Conservation (phyloP, 2,797 vertebrate genomes). For the Esox lucius region DNA sequence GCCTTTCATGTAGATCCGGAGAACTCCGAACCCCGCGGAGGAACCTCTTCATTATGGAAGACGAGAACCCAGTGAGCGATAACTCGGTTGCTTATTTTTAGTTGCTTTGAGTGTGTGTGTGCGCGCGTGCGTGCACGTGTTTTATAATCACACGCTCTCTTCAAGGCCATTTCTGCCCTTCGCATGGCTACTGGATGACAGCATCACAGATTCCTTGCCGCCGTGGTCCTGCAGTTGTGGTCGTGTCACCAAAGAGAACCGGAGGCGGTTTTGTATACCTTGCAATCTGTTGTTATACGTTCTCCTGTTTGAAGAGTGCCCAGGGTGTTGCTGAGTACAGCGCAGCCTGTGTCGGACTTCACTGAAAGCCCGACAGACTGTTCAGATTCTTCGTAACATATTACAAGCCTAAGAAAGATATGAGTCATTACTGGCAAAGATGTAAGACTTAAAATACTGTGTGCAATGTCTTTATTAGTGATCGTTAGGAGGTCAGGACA, state of each 20-base stretch:
- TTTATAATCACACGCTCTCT: background rate
- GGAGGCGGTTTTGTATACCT: background rate
- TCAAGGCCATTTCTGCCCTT: background rate
- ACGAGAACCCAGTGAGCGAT: too few relatives aligned
- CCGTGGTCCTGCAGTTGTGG: background rate
- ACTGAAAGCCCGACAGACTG: background rate
- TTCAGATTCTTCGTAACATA: background rate
- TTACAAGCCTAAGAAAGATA: background rate
- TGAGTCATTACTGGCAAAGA: too few relatives aligned
- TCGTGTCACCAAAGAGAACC: slow-evolving; percentile 1
- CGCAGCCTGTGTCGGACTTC: background rate
- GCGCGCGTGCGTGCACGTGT: background rate
- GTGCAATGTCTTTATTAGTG: background rate
- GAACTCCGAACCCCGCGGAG: too few relatives aligned
- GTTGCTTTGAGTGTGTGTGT: background rate
- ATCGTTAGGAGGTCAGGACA: background rate
- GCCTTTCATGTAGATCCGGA: too few relatives aligned
- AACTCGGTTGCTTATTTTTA: too few relatives aligned
- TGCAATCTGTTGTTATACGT: background rate
- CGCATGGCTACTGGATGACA: background rate
- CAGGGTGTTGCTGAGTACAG: too few relatives aligned
- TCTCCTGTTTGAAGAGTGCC: background rate
- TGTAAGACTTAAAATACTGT: background rate
- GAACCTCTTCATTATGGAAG: too few relatives aligned
- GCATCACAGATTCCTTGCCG: background rate